Evolutionary conservation across 2,113 vertebrate species (phyloP).

Genomic region (Leptobrachium leishanense): DNA sequence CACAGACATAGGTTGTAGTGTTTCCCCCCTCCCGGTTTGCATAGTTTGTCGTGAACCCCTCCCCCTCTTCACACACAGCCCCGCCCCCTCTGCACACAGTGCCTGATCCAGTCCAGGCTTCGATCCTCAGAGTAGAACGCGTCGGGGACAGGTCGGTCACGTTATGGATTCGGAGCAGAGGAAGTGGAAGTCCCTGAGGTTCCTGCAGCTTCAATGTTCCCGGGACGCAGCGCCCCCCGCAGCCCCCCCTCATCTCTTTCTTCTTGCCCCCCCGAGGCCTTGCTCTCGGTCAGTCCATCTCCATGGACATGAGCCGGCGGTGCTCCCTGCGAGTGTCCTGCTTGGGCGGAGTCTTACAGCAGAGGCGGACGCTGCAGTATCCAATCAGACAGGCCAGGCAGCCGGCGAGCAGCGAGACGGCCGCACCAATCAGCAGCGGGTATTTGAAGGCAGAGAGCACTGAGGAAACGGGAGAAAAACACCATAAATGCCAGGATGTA

Average conservation of each 20-base stretch:
- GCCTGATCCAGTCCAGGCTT: no score
- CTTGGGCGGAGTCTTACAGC: constrained; percentile 73
- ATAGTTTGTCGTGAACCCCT: neutral
- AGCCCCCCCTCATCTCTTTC: neutral
- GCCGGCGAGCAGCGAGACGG: constrained; percentile 78
- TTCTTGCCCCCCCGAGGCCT: neutral
- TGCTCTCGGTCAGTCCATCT: constrained; percentile 85
- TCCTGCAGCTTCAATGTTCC: neutral
- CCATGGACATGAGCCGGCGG: constrained; percentile 88
- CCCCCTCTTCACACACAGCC: no score
- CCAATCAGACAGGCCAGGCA: constrained; percentile 91
- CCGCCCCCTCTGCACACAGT: no score
- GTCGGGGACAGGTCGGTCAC: neutral
- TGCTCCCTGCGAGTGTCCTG: constrained; percentile 76
- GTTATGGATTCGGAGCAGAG: neutral
- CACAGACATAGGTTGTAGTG: no score
- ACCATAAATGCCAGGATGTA: neutral
- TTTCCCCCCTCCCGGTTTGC: neutral
- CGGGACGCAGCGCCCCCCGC: no score
- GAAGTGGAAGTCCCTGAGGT: neutral
- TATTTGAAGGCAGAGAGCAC: constrained; percentile 91
- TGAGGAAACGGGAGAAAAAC: constrained; percentile 24
- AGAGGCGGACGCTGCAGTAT: constrained; percentile 85
- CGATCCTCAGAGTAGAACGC: no score
- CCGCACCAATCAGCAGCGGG: constrained; percentile 85